Conservation (phyloP, 2,888 invertebrate genomes). For the Onchidella celtica region DNA sequence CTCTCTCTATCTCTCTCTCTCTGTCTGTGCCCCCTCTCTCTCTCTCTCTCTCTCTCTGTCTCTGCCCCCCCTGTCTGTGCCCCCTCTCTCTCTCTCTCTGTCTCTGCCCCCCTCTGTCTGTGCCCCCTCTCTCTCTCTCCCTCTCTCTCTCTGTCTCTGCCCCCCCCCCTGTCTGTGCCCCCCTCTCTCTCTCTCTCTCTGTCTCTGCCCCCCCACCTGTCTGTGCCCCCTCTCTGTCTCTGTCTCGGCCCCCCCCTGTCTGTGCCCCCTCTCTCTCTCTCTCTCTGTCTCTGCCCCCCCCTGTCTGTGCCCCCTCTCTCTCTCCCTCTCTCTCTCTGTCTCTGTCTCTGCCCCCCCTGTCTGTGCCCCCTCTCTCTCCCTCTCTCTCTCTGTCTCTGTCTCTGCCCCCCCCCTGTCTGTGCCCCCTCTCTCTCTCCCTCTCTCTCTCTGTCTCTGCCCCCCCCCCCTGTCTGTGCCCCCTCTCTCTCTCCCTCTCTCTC, state of each 20-base stretch:
- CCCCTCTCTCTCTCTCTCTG: background rate
- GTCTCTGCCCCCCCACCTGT: background rate
- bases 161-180: background rate
- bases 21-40: no score
- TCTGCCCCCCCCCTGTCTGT: background rate
- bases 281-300: background rate
- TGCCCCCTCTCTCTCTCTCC: background rate
- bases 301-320: background rate
- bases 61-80: no score
- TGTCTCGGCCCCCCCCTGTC: background rate
- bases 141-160: conserved; percentile 10
- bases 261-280: background rate
- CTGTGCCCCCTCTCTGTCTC: background rate
- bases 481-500: background rate
- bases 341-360: background rate
- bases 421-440: background rate
- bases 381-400: background rate
- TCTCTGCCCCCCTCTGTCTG: background rate
- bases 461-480: background rate
- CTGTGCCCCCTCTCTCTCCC: background rate
- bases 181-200: background rate
- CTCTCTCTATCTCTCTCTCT: no score
- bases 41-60: no score
- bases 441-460: background rate
- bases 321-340: background rate